These are phyloP conservation scores for Gymnosoma rotundatum DNA, from an alignment of 2,888 invertebrate genomes.

Conservation along the genomic window DNA sequence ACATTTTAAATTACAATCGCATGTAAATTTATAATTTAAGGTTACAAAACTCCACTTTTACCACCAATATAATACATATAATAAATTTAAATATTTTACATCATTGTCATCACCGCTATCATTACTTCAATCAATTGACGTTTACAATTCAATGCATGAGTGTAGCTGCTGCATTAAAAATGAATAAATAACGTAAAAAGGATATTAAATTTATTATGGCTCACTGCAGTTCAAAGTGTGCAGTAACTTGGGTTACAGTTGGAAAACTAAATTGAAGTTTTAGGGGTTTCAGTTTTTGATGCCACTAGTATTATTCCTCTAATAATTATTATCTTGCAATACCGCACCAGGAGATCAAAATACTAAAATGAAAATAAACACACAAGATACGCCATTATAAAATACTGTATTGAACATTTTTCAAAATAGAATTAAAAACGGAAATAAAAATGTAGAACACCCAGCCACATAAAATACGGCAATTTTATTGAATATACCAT, in stretches of 20 bases:
- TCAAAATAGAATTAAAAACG: constrained; percentile 39
- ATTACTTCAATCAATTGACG: constrained; percentile 18
- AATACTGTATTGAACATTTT: constrained; percentile 1
- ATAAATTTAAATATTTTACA: constrained; percentile 40
- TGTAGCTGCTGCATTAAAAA: constrained; percentile 16
- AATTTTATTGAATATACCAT: constrained; percentile 45
- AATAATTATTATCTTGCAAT: background rate
- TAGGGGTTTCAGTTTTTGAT: constrained; percentile 48
- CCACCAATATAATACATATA: background rate
- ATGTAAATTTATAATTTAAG: constrained; percentile 47
- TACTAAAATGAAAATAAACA: background rate
- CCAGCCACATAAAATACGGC: constrained; percentile 34
- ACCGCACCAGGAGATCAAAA: background rate
- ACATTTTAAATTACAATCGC: constrained; percentile 50
- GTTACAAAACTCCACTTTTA: background rate
- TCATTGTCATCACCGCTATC: background rate
- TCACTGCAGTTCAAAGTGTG: constrained; percentile 71
- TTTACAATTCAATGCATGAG: background rate
- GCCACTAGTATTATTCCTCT: constrained; percentile 7
- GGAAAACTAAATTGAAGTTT: constrained; percentile 67
- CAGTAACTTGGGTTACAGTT: constrained; percentile 71
- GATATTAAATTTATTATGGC: constrained; percentile 72
- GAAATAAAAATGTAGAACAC: constrained; percentile 50
- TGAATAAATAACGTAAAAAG: constrained; percentile 63
- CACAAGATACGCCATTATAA: constrained; percentile 19